phyloP scores from a whole-genome alignment of 2,797 vertebrate genomes.

The Hozukius guyotensis region DNA sequence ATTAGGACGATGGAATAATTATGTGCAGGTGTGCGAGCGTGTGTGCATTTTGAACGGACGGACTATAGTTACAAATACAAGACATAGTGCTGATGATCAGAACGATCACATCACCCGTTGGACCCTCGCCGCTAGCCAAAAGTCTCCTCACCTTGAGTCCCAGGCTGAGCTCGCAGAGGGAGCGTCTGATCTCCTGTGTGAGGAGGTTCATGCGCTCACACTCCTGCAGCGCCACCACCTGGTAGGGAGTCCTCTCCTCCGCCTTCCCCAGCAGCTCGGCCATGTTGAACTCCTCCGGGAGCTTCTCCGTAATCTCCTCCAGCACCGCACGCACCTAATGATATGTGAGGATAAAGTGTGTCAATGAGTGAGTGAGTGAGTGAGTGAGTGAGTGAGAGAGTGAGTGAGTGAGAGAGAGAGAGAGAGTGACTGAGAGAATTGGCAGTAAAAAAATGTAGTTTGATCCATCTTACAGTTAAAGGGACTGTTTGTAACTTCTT shows the following conservation, averaged over 20 bases:
- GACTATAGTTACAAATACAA: too few species aligned
- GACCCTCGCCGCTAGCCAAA: not conserved
- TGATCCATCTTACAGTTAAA: not conserved
- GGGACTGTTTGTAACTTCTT: too few species aligned
- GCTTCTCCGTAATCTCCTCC: slow-evolving; percentile 91
- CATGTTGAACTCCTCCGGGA: slow-evolving; percentile 91
- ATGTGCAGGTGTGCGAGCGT: too few species aligned
- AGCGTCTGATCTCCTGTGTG: slow-evolving; percentile 86
- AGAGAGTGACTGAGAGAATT: not conserved
- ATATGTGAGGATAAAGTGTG: not conserved
- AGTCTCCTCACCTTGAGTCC: slow-evolving; percentile 89
- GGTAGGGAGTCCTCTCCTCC: slow-evolving; percentile 91
- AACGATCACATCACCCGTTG: not conserved
- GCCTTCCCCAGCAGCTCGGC: slow-evolving; percentile 87
- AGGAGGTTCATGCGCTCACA: slow-evolving; percentile 94
- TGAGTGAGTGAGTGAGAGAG: not conserved
- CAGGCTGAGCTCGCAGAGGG: slow-evolving; percentile 87
- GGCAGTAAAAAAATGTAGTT: not conserved
- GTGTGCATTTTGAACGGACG: too few species aligned
- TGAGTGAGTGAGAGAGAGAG: not conserved
- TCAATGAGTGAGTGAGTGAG: too few species aligned
- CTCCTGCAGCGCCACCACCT: slow-evolving; percentile 93
- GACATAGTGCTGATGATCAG: too few species aligned
- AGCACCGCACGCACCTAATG: slow-evolving; percentile 87
- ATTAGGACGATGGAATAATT: too few species aligned